These are phyloP conservation scores for Zophobas morio DNA, from an alignment of 1,140 invertebrate genomes.

Conservation along the genomic window DNA sequence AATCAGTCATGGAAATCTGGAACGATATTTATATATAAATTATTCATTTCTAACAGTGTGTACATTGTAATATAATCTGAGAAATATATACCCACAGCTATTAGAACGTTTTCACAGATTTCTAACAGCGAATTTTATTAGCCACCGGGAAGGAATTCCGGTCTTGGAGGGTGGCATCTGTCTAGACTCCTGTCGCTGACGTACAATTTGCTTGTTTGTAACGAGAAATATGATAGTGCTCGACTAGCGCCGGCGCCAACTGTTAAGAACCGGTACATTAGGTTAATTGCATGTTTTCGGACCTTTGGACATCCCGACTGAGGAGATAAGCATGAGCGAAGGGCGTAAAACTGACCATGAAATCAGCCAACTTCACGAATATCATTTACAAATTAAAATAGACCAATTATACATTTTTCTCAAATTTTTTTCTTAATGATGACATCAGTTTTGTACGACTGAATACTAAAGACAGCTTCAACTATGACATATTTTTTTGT, in stretches of 20 bases:
- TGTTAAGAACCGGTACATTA: constrained; percentile 51
- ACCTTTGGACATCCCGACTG: constrained; percentile 52
- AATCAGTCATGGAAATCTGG: no score
- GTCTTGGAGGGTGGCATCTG: constrained; percentile 12
- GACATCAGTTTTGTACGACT: no score
- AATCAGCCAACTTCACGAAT: constrained; percentile 10
- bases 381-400: constrained; percentile 28
- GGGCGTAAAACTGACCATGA: constrained; percentile 24
- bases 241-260: constrained; percentile 39
- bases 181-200: constrained; percentile 43
- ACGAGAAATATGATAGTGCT: constrained; percentile 47
- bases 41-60: no score
- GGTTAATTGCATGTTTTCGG: constrained; percentile 54
- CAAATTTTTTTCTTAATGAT: neutral
- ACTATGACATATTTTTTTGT: constrained; percentile 9
- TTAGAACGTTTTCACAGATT: no score
- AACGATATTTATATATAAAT: no score
- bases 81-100: neutral
- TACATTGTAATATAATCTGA: no score
- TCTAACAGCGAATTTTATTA: neutral
- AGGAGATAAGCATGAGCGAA: constrained; percentile 26
- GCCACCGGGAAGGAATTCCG: constrained; percentile 27
- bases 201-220: constrained; percentile 51
- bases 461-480: neutral
- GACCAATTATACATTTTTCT: neutral